Percentiles rank a stretch among this genome's conserved stretches.
These are phyloP conservation scores for Pristionchus exspectatus DNA, from an alignment of 2,888 invertebrate species.

Conservation along the genomic window DNA sequence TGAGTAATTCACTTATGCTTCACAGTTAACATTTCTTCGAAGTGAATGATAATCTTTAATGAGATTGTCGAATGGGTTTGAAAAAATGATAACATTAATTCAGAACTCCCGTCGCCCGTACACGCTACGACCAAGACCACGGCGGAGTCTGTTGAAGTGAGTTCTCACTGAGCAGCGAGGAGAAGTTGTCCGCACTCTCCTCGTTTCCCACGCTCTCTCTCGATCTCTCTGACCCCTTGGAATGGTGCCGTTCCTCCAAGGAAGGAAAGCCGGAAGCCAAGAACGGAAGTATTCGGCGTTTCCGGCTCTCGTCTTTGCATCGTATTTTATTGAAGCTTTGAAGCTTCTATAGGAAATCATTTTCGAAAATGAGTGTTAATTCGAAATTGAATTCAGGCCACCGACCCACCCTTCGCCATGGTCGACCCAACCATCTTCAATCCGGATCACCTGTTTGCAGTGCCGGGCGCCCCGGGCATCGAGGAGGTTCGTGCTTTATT, in stretches of 20 bases:
- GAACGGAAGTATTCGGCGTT: neutral
- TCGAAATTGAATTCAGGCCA: neutral
- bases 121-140: neutral
- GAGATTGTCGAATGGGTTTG: neutral
- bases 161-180: too few species aligned
- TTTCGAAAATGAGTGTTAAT: too few species aligned
- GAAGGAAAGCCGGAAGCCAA: too few species aligned
- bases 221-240: too few species aligned
- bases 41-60: neutral
- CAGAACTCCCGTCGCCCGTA: neutral
- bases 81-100: neutral
- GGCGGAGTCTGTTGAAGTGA: neutral
- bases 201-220: neutral
- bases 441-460: slow-evolving; percentile 6
- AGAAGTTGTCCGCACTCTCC: too few species aligned
- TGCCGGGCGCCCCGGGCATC: slow-evolving; percentile 3
- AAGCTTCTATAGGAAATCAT: too few species aligned
- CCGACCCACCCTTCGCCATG: slow-evolving; percentile 38
- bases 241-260: too few species aligned
- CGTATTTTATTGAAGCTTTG: too few species aligned
- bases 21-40: neutral
- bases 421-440: slow-evolving; percentile 54
- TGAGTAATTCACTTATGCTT: neutral
- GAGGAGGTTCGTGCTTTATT: slow-evolving; percentile 44
- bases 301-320: neutral